Evolutionary conservation across 2,888 invertebrate species (phyloP).

Genomic region (Catonia carolina): DNA sequence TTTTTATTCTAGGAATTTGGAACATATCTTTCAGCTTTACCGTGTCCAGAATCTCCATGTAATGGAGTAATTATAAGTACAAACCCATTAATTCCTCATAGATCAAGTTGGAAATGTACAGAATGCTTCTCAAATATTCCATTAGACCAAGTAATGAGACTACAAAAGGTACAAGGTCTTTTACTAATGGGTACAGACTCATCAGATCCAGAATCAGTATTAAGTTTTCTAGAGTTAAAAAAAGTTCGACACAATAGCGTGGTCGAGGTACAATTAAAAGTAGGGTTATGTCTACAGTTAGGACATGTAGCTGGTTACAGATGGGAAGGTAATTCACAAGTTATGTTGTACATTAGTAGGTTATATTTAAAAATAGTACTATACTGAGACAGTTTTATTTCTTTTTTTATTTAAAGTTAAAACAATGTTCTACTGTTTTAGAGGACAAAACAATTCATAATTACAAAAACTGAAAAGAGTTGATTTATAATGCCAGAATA

Average conservation of each 20-base stretch:
- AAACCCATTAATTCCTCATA: constrained; percentile 48
- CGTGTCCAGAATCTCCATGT: constrained; percentile 48
- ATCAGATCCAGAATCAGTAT: constrained; percentile 9
- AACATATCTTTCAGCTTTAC: constrained; percentile 51
- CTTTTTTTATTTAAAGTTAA: no score
- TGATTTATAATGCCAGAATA: neutral
- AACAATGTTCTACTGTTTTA: no score
- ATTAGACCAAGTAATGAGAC: constrained; percentile 1
- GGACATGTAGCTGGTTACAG: constrained; percentile 10
- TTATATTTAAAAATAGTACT: no score
- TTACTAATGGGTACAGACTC: neutral
- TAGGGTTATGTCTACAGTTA: constrained; percentile 11
- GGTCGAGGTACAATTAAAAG: constrained; percentile 17
- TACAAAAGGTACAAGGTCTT: constrained; percentile 10
- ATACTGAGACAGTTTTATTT: no score
- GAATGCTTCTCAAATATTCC: constrained; percentile 14
- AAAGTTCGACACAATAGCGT: neutral
- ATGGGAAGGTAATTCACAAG: constrained; percentile 20
- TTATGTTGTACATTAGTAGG: no score
- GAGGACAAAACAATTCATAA: no score
- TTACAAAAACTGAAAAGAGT: neutral
- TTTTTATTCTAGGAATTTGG: constrained; percentile 49
- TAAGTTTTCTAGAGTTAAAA: neutral
- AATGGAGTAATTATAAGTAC: constrained; percentile 51
- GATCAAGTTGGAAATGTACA: constrained; percentile 52